Conservation (phyloP, 2,888 invertebrate species). For the Thera britannica region DNA sequence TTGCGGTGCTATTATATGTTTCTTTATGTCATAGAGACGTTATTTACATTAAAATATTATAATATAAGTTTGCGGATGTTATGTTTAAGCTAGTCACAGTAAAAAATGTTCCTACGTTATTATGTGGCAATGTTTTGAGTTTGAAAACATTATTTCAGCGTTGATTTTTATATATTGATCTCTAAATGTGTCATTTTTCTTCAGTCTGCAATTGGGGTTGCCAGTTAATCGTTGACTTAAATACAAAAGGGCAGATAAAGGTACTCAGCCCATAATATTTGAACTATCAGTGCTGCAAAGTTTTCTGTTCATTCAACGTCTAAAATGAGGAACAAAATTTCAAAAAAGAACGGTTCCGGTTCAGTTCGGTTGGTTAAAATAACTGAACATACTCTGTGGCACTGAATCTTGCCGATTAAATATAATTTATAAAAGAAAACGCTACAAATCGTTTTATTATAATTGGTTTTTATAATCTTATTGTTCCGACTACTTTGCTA, state of each 20-base stretch:
- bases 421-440: no score
- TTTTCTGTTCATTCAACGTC: background rate
- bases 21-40: conserved; percentile 38
- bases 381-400: no score
- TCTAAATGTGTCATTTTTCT: conserved; percentile 56
- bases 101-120: conserved; percentile 40
- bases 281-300: background rate
- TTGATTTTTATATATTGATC: conserved; percentile 50
- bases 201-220: conserved; percentile 6
- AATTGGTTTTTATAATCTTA: no score
- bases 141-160: conserved; percentile 9
- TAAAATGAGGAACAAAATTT: no score
- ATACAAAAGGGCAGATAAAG: background rate
- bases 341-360: no score
- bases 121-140: conserved; percentile 32
- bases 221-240: background rate
- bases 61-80: conserved; percentile 35
- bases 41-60: conserved; percentile 36
- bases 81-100: conserved; percentile 42
- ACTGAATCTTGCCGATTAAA: no score
- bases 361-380: no score
- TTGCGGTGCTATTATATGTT: conserved; percentile 46
- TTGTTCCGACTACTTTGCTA: conserved; percentile 1
- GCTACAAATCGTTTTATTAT: background rate
- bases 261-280: background rate